Base-by-base conservation (phyloP, 2,888 invertebrate species). In the Sepiola atlantica region DNA sequence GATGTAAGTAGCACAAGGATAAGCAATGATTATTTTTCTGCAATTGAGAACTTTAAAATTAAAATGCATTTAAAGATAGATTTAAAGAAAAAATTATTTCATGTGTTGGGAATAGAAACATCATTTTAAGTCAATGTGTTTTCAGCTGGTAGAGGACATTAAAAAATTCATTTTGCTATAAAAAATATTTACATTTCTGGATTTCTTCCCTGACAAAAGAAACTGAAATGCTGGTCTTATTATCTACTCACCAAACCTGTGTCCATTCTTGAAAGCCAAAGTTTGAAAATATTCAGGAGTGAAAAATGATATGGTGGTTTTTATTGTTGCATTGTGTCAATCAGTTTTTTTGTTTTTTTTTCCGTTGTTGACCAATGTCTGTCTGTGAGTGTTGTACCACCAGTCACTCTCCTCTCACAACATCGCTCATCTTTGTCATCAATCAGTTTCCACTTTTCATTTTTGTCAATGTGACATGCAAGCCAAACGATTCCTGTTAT, bases 401-500 rank as follows among this genome's bases (percentile, higher is more conserved):
- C 12, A 12, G 32, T 77, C 77, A 77, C 4, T 77, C 1, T 77
- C 14, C 4, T n/a, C n/a, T 77, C n/a, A 77, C 21, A 32, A 45
- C 45, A 45, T 45, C 2, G 45, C 77, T 77, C 77, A 77, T n/a
- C 77, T 77, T 57, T 45, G 2, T 77, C 77, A 77, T 77, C n/a
- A 32, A 77, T 77, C 77, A 32, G 77, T 77, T 77, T 8, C 77
- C 77, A 77, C 4, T n/a, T 77, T n/a, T 77, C 77, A 77, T 77
- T n/a, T 77, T 77, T 77, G 77, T 77, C 77, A 45, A 45, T 77
- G n/a, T 77, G 77, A 77, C 77, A 77, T 77, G 77, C 77, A 77
- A 77, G n/a, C n/a, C 45, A 45, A 45, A 77, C 28, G 2, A 77
- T 77, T 77, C n/a, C 77, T 77, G n/a, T 32, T n/a, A n/a, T n/a